Evolutionary conservation across 1,140 invertebrate species (phyloP).

Genomic region (Drosophila virilis): DNA sequence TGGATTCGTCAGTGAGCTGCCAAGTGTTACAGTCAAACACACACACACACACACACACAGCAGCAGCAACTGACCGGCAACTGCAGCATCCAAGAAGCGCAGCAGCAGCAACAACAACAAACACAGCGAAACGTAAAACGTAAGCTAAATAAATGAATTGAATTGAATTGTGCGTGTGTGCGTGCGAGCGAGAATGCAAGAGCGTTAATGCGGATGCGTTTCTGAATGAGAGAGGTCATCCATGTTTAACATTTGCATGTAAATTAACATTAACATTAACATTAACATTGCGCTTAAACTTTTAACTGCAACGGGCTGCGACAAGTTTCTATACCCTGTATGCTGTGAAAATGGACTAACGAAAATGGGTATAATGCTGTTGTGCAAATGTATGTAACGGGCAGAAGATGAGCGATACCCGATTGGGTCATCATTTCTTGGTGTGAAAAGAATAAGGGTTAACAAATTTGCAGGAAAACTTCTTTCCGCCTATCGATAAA

Average conservation of each 20-base stretch:
- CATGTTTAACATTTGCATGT: conserved; percentile 9
- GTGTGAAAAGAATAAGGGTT: too few species aligned
- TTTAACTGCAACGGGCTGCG: conserved; percentile 1
- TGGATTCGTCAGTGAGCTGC: conserved; percentile 54
- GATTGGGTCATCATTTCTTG: too few species aligned
- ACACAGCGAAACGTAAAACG: conserved; percentile 16
- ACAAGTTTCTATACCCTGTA: conserved; percentile 26
- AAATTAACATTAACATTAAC: conserved; percentile 1
- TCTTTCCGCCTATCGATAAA: too few species aligned
- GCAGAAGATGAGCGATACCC: too few species aligned
- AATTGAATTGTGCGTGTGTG: conserved; percentile 14
- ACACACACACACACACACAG: conserved; percentile 32
- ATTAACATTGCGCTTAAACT: conserved; percentile 9
- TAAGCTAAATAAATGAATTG: conserved; percentile 36
- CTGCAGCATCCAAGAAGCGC: conserved; percentile 25
- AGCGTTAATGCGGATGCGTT: conserved; percentile 8
- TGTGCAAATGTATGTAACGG: too few species aligned
- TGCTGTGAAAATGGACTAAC: neutral
- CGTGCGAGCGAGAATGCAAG: neutral
- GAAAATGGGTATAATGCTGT: too few species aligned
- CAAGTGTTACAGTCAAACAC: conserved; percentile 48
- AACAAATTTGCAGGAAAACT: too few species aligned
- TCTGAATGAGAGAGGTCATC: conserved; percentile 11
- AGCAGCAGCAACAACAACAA: conserved; percentile 10
- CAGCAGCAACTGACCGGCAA: conserved; percentile 27